Conservation (phyloP, 1,140 invertebrate genomes). For the Augochlora pura region DNA sequence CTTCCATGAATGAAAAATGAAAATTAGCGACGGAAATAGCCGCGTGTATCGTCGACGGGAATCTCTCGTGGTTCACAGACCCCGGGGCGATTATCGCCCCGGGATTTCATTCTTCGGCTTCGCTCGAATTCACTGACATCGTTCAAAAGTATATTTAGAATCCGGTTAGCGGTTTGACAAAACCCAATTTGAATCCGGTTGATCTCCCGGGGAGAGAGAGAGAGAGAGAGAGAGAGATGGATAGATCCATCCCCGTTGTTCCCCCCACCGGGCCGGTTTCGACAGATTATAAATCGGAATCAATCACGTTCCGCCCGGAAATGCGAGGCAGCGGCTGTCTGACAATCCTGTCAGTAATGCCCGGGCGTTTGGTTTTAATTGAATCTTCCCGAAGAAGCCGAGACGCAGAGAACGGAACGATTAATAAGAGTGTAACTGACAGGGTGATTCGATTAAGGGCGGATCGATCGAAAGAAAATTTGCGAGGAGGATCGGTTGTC, state of each 20-base stretch:
- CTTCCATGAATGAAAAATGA: not conserved
- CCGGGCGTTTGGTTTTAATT: conserved; percentile 52
- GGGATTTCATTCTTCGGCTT: not conserved
- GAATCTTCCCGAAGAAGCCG: conserved; percentile 43
- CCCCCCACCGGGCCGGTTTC: not conserved
- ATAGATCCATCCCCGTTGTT: too few species aligned
- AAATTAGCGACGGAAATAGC: not conserved
- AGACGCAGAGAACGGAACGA: conserved; percentile 46
- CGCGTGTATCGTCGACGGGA: not conserved
- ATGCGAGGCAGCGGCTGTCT: conserved; percentile 31
- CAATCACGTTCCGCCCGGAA: conserved; percentile 37
- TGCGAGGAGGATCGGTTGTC: not conserved
- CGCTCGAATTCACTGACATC: not conserved
- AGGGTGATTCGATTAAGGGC: conserved; percentile 46
- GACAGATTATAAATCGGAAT: conserved; percentile 32
- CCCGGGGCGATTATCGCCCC: not conserved
- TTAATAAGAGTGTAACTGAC: conserved; percentile 62
- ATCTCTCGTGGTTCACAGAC: conserved; percentile 16
- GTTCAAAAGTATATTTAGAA: conserved; percentile 18
- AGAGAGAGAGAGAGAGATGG: too few species aligned
- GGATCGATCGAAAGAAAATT: conserved; percentile 15
- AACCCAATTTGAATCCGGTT: not conserved
- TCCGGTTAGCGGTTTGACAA: not conserved
- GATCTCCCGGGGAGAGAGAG: not conserved
- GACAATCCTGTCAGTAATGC: conserved; percentile 53